Percentiles rank a stretch among this genome's conserved stretches.
These are phyloP conservation scores for Zaprionus gabonicus DNA, from an alignment of 1,140 invertebrate species.

Conservation along the genomic window DNA sequence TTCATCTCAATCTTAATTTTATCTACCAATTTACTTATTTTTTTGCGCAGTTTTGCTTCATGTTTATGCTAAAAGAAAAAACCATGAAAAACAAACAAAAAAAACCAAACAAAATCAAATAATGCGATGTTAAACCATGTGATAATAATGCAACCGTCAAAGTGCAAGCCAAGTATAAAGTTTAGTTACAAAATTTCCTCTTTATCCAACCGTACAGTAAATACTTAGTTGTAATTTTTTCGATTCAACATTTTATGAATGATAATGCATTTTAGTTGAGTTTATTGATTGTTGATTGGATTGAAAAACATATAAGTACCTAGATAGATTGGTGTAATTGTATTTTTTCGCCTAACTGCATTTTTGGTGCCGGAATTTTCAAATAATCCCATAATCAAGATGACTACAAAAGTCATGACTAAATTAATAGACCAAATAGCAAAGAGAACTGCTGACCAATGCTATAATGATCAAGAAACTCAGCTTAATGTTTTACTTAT, in stretches of 20 bases:
- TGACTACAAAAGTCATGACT: constrained; percentile 10
- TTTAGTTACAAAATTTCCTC: constrained; percentile 84
- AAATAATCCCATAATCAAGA: constrained; percentile 8
- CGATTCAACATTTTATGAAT: constrained; percentile 80
- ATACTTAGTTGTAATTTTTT: constrained; percentile 82
- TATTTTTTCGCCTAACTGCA: constrained; percentile 66
- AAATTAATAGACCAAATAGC: constrained; percentile 3
- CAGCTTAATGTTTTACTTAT: constrained; percentile 83
- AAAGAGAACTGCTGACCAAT: constrained; percentile 3
- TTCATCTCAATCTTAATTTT: constrained; percentile 27
- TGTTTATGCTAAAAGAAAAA: constrained; percentile 57
- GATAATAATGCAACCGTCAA: constrained; percentile 70
- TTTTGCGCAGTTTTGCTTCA: constrained; percentile 72
- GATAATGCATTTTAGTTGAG: constrained; percentile 78
- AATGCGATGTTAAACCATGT: constrained; percentile 69
- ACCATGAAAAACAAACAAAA: constrained; percentile 17
- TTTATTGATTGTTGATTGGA: constrained; percentile 76
- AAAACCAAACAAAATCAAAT: constrained; percentile 55
- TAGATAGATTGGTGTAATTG: constrained; percentile 72
- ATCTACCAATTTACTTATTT: constrained; percentile 6
- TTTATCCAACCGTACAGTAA: constrained; percentile 83
- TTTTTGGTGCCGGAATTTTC: constrained; percentile 44
- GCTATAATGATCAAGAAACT: constrained; percentile 75
- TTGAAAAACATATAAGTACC: constrained; percentile 41
- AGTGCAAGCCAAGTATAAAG: constrained; percentile 79